Conservation (phyloP, 2,888 invertebrate species). For the Lamproptera curius region DNA sequence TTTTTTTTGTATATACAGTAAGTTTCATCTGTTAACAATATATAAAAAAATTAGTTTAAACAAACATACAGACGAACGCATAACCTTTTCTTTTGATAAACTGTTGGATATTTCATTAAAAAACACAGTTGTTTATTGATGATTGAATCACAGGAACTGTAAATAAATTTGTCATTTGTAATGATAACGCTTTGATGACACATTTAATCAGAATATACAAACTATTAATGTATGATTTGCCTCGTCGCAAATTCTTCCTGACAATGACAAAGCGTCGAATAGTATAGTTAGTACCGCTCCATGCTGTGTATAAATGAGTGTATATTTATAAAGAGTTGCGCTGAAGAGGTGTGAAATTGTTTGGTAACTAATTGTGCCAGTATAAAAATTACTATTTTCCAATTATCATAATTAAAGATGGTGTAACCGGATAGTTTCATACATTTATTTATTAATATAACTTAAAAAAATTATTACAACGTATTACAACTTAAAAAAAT, state of each 20-base stretch:
- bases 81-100: background rate
- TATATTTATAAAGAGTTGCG: slow-evolving; percentile 5
- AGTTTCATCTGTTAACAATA: background rate
- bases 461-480: too few relatives aligned
- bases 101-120: background rate
- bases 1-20: background rate
- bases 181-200: background rate
- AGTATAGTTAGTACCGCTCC: slow-evolving; percentile 13
- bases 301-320: background rate
- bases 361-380: too few relatives aligned
- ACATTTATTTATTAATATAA: too few relatives aligned
- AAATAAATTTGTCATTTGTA: too few relatives aligned
- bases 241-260: slow-evolving; percentile 4
- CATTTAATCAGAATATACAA: background rate
- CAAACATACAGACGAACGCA: background rate
- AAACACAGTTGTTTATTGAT: background rate
- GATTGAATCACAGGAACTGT: too few relatives aligned
- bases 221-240: background rate
- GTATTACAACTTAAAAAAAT: background rate
- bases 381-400: too few relatives aligned
- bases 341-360: slow-evolving; percentile 11
- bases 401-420: too few relatives aligned
- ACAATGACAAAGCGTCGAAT: slow-evolving; percentile 5
- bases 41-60: background rate
- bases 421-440: too few relatives aligned